Evolutionary conservation across 1,140 invertebrate species (phyloP).

Genomic region (Papilio xuthus): DNA sequence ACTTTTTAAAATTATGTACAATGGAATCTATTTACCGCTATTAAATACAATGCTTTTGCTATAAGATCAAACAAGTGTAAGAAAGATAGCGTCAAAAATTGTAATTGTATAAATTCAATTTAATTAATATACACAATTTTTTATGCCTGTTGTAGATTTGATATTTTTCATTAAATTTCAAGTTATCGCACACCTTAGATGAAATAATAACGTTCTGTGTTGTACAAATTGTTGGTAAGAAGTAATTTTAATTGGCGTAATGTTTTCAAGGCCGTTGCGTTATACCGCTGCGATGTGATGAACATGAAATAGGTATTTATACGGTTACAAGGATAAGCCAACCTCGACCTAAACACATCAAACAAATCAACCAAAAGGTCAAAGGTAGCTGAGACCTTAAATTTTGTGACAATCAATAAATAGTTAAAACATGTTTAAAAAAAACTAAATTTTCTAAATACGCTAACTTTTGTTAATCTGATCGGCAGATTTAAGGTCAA

Average conservation of each 20-base stretch:
- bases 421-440: too few relatives aligned
- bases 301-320: not conserved
- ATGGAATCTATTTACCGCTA: too few relatives aligned
- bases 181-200: not conserved
- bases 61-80: too few relatives aligned
- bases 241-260: slow-evolving; percentile 18
- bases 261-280: slow-evolving; percentile 4
- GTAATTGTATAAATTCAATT: too few relatives aligned
- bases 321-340: not conserved
- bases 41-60: too few relatives aligned
- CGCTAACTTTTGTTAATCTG: not conserved
- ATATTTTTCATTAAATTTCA: too few relatives aligned
- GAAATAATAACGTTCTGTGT: not conserved
- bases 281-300: not conserved
- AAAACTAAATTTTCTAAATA: too few relatives aligned
- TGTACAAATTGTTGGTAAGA: not conserved
- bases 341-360: not conserved
- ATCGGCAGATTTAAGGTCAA: not conserved
- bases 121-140: too few relatives aligned
- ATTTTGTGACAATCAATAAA: too few relatives aligned
- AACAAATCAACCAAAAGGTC: not conserved
- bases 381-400: not conserved
- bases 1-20: too few relatives aligned
- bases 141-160: too few relatives aligned
- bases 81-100: too few relatives aligned